Conservation (phyloP, 2,888 invertebrate genomes). For the Coenonympha glycerion region DNA sequence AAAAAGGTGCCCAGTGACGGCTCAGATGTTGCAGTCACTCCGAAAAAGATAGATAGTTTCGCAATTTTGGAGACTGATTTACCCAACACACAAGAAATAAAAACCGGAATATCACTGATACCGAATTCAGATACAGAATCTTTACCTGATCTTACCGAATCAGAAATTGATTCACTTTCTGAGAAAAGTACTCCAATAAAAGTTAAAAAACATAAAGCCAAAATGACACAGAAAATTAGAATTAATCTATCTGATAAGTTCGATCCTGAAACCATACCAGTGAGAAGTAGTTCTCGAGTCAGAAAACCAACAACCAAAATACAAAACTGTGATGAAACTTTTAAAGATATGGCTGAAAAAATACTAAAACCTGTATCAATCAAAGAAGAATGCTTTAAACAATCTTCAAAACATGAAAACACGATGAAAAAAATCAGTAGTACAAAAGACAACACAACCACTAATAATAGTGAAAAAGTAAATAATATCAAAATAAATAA, state of each 20-base stretch:
- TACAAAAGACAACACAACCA: not conserved
- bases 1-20: conserved; percentile 43
- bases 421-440: conserved; percentile 14
- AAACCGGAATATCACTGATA: conserved; percentile 39
- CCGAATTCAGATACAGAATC: conserved; percentile 45
- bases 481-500: conserved; percentile 1
- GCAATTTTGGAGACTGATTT: conserved; percentile 50
- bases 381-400: conserved; percentile 47
- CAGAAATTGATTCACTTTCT: conserved; percentile 43
- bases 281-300: conserved; percentile 51
- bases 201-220: conserved; percentile 39
- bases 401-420: conserved; percentile 42
- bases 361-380: conserved; percentile 46
- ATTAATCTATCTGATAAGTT: conserved; percentile 50
- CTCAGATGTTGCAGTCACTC: conserved; percentile 51
- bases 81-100: conserved; percentile 63
- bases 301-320: conserved; percentile 55
- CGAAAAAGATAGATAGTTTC: conserved; percentile 45
- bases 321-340: conserved; percentile 30
- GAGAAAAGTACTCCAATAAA: conserved; percentile 45
- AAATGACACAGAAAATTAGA: conserved; percentile 36
- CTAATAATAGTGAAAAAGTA: conserved; percentile 9
- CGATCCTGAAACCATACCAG: conserved; percentile 45
- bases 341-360: conserved; percentile 33
- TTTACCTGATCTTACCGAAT: conserved; percentile 25